phyloP scores from a whole-genome alignment of 2,888 invertebrate species.

The Rhagium mordax region DNA sequence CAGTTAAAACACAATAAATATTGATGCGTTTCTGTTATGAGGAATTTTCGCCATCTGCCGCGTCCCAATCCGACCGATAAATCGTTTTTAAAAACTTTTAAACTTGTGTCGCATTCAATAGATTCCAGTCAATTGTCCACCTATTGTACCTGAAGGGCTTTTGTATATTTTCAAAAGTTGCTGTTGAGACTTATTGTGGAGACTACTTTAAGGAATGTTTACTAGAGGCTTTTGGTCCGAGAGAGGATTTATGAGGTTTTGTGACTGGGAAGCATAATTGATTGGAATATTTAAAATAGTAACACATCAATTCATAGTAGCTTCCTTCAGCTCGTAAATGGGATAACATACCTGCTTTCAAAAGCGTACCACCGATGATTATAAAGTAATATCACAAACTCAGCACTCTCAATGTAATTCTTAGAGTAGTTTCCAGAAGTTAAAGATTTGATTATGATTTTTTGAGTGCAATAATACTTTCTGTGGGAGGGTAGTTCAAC shows the following conservation, averaged over 20 bases:
- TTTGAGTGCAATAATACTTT: too few species aligned
- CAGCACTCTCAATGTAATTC: too few species aligned
- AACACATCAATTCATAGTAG: too few species aligned
- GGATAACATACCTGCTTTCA: too few species aligned
- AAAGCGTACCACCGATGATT: too few species aligned
- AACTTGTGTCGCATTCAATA: slow-evolving; percentile 26
- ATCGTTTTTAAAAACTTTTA: slow-evolving; percentile 40
- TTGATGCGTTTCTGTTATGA: slow-evolving; percentile 24
- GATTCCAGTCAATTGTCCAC: slow-evolving; percentile 27
- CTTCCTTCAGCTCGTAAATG: too few species aligned
- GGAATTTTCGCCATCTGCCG: slow-evolving; percentile 42
- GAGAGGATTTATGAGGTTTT: neutral
- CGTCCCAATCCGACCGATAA: slow-evolving; percentile 32
- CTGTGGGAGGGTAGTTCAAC: too few species aligned
- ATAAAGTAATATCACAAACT: too few species aligned
- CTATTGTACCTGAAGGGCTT: slow-evolving; percentile 25
- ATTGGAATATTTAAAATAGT: too few species aligned
- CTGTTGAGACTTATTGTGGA: slow-evolving; percentile 11
- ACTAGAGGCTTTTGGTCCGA: neutral
- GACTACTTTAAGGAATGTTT: slow-evolving; percentile 8
- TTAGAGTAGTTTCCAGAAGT: too few species aligned
- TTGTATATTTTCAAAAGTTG: slow-evolving; percentile 28
- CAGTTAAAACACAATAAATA: slow-evolving; percentile 8
- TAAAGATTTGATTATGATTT: too few species aligned
- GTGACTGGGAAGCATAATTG: slow-evolving; percentile 9